Evolutionary conservation across 2,888 invertebrate species (phyloP).

Genomic region (Perithous albicinctus): DNA sequence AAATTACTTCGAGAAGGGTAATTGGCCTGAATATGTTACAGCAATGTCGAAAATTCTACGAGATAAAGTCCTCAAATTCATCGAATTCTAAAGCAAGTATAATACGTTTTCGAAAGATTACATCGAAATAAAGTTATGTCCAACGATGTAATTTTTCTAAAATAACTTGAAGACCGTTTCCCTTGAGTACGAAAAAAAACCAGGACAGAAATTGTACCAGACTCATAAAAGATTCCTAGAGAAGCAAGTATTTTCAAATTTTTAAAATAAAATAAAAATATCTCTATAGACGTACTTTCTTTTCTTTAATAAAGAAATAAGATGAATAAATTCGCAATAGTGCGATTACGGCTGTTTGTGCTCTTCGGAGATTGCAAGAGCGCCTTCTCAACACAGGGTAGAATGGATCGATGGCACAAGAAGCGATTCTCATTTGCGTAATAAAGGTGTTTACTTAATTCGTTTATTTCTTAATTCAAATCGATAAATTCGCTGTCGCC

Average conservation of each 20-base stretch:
- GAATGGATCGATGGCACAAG: not conserved
- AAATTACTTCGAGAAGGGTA: constrained; percentile 83
- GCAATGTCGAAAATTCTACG: too few relatives aligned
- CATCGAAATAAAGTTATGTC: too few relatives aligned
- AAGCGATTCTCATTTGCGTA: constrained; percentile 28
- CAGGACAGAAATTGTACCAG: not conserved
- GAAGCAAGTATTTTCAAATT: not conserved
- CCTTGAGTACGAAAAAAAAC: too few relatives aligned
- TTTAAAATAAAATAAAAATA: not conserved
- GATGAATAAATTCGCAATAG: not conserved
- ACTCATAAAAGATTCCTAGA: not conserved
- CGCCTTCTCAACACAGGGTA: not conserved
- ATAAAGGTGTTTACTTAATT: constrained; percentile 65
- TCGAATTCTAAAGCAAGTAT: too few relatives aligned
- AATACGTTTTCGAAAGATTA: too few relatives aligned
- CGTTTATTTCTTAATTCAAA: constrained; percentile 32
- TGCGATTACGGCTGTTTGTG: not conserved
- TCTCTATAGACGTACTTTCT: not conserved
- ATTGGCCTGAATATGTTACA: not conserved
- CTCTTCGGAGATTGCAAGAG: not conserved
- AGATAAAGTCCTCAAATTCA: too few relatives aligned
- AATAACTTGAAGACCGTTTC: too few relatives aligned
- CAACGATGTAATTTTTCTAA: not conserved
- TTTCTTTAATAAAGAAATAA: not conserved
- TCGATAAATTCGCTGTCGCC: constrained; percentile 20